Base-by-base conservation (phyloP, 2,113 vertebrate genomes). In the Climacteris rufus region DNA sequence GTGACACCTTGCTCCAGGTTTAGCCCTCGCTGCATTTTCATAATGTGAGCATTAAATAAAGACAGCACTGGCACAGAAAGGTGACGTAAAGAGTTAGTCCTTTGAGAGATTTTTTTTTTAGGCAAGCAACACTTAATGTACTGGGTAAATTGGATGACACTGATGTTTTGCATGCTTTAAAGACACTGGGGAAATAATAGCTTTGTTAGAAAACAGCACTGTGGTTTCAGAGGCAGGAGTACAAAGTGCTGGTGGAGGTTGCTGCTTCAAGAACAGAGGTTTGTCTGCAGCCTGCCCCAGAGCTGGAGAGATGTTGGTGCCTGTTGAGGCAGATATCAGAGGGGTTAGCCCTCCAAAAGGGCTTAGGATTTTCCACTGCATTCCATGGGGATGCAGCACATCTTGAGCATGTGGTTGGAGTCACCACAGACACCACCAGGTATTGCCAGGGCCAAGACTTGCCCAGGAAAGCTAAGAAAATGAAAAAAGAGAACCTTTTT, bases 141-240 rank as follows among this genome's bases (percentile, higher is more conserved):
- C 77, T 92, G 90, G 76, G 76, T 94, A 89, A 95, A 95, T 93
- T 87, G 90, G 89, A 79, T 93, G 94, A 61, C 93, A 94, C 44
- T 49, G 76, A 84, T 88, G 83, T 90, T 96, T 94, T 94, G 86
- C 83, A 61, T 92, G 88, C 72, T 89, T 83, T 88, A 75, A 83
- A 81, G 72, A 63, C 92, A 84, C 76, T 1, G 15, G 96, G 77
- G 92, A 96, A 95, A 93, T 93, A 71, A 83, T 4, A 81, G 76
- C 52, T 95, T 92, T 71, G 90, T 78, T 95, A 84, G 88, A 85
- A 94, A 96, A 94, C 69, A 90, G 69, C 57, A 3, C 15, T 25
- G 65, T 94, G 69, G 47, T 83, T 90, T 93, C 44, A 27, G 13
- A 54, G 84, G 9, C 74, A 56, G 82, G 63, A 96, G 65, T 22